Conservation (phyloP, 2,888 invertebrate species). For the Brachypalpus laphriformis region DNA sequence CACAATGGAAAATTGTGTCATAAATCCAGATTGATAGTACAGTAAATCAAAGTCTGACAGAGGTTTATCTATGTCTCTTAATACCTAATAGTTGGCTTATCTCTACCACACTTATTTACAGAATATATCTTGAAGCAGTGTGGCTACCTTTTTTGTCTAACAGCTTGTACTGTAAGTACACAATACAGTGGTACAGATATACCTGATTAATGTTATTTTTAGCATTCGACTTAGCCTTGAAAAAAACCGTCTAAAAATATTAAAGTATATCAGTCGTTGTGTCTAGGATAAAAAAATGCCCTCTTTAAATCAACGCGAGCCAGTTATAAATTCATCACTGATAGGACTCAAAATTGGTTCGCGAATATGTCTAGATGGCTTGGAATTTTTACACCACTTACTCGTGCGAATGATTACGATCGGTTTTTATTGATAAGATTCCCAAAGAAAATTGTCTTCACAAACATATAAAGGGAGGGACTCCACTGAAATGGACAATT, state of each 20-base stretch:
- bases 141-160: not conserved
- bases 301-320: not conserved
- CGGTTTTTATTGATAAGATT: conserved; percentile 28
- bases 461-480: conserved; percentile 24
- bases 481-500: conserved; percentile 2
- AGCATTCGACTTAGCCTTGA: not conserved
- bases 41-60: conserved; percentile 24
- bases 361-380: not conserved
- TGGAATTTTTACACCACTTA: not conserved
- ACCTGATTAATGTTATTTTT: no score
- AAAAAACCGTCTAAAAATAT: not conserved
- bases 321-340: conserved; percentile 19
- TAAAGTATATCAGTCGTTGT: no score
- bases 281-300: no score
- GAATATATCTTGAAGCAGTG: not conserved
- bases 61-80: conserved; percentile 8
- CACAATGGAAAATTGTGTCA: not conserved
- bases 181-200: not conserved
- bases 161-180: no score
- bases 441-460: not conserved
- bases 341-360: not conserved
- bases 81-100: not conserved
- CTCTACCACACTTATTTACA: not conserved
- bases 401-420: conserved; percentile 20
- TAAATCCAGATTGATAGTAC: not conserved